A percentile compares a stretch with the other conserved stretches of the same genome.
These are phyloP conservation scores for Crocuta crocuta DNA, from an alignment of 2,113 vertebrate genomes.

Conservation along the genomic window DNA sequence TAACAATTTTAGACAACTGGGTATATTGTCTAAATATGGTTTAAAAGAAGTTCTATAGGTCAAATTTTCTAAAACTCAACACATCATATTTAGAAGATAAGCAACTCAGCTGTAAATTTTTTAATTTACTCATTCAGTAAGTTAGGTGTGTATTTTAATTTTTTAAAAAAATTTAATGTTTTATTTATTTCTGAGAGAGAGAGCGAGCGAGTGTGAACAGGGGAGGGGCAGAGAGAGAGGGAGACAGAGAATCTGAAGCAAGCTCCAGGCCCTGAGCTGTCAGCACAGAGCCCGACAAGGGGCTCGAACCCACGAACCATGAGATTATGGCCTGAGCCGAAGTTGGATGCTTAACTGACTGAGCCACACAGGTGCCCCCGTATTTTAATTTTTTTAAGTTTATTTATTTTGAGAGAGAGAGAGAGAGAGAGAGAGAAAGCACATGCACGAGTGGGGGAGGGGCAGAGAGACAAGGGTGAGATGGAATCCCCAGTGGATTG, in stretches of 20 bases:
- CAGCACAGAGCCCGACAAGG: too few species aligned
- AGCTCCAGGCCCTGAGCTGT: too few species aligned
- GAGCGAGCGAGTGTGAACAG: neutral
- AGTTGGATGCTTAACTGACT: too few species aligned
- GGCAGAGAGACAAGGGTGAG: neutral
- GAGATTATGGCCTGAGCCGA: too few species aligned
- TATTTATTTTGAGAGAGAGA: neutral
- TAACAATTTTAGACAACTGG: neutral
- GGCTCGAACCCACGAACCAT: too few species aligned
- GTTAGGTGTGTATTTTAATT: neutral
- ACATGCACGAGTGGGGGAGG: neutral
- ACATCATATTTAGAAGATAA: neutral
- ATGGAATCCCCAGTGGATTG: neutral
- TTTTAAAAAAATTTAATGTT: neutral
- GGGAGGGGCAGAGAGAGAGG: neutral
- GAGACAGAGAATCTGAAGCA: too few species aligned
- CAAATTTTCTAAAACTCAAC: neutral
- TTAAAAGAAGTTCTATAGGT: neutral
- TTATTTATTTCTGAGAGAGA: neutral
- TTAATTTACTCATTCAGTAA: neutral
- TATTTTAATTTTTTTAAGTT: neutral
- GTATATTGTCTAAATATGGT: neutral
- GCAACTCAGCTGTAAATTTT: neutral
- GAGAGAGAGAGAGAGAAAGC: neutral
- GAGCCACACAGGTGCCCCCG: too few species aligned